Evolutionary conservation across 2,797 vertebrate species (phyloP), one percentile per base, ranked within the genome.

Genomic region (Acanthurus tractus): DNA sequence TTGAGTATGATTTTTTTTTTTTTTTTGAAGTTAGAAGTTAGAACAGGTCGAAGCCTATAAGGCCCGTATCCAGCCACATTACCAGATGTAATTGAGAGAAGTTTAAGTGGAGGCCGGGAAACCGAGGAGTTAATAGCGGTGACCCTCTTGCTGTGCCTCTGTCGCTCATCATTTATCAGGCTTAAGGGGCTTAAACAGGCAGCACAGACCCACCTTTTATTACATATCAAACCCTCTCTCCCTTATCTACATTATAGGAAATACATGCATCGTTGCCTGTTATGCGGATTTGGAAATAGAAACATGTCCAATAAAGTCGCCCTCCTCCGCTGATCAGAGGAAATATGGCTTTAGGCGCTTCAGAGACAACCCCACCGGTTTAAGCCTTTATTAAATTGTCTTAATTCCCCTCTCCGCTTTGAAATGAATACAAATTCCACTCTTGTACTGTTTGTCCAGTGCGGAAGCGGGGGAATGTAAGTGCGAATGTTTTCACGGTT

Each of bases 101-200:
- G 91, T 94, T 94, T 92, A 94, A 94, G 93, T 94, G 90, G 87
- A 93, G 88, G 85, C 85, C 92, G 85, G 86, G 91, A 93, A 91
- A 92, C 67, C 75, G 92, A 94, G 92, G 93, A 95, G 93, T 94
- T 95, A 94, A 95, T 94, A 92, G 94, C 92, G 82, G 91, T 95
- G 94, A 95, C 95, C 94, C 94, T 94, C 92, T 93, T 76, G 91
- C 92, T 89, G 92, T 86, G 92, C 91, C 86, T 92, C 94, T 95
- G 94, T 95, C 94, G 90, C 93, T 94, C 94, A 95, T 95, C 94
- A 94, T 94, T 95, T 94, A 95, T 95, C 93, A 93, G 90, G 90
- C 93, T 94, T 94, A 94, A 94, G 92, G 89, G 93, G 90, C 92
- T 95, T 95, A 95, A 95, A 95, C 93, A 93, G 90, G 88, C 93